Percentiles rank a stretch among this genome's conserved stretches.
phyloP scores from a whole-genome alignment of 2,113 vertebrate genomes.

The Ailurus styani region DNA sequence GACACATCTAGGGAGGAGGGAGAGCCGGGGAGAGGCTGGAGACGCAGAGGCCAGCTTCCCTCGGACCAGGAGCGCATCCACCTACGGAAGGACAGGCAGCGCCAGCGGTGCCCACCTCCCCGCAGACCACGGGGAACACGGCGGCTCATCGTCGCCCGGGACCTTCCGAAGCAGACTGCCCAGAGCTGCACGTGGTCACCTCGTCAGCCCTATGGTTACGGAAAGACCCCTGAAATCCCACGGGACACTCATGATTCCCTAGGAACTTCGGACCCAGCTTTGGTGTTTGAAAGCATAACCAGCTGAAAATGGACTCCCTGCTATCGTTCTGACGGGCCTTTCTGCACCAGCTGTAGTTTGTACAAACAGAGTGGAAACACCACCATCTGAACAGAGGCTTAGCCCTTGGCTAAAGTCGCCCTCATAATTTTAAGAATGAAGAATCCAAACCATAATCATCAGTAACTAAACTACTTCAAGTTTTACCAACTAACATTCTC shows the following conservation, averaged over 20 bases:
- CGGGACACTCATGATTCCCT: background rate
- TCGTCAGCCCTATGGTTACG: background rate
- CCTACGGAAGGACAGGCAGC: background rate
- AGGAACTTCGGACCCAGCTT: background rate
- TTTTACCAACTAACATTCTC: background rate
- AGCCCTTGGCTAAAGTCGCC: background rate
- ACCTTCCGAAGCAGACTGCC: background rate
- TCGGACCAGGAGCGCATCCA: background rate
- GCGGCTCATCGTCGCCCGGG: background rate
- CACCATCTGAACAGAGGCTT: background rate
- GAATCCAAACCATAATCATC: background rate
- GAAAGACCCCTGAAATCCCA: background rate
- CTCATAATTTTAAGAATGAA: background rate
- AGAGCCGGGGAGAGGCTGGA: background rate
- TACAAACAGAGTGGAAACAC: background rate
- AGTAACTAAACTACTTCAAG: background rate
- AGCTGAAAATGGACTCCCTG: background rate
- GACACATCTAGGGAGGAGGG: background rate
- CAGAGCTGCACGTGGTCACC: background rate
- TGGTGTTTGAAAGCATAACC: background rate
- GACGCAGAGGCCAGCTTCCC: background rate
- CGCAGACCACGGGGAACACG: accelerated
- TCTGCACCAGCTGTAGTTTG: background rate
- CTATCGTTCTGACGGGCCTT: background rate
- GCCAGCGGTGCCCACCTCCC: background rate